Conservation (phyloP, 2,113 vertebrate species). For the Aphyosemion australe region DNA sequence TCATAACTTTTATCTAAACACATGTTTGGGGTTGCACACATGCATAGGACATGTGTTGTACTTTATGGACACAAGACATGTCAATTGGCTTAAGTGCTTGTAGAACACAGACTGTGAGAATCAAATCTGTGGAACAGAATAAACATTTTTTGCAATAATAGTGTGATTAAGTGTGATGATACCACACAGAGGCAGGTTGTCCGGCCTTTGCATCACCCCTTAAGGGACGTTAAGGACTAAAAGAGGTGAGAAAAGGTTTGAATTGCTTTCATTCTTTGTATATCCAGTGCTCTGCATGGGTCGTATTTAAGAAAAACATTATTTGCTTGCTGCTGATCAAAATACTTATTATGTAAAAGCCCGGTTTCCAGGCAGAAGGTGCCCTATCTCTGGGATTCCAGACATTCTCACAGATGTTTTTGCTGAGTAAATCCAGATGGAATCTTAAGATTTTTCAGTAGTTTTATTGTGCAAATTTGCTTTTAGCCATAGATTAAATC, state of each 20-base stretch:
- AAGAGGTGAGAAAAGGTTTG: slow-evolving; percentile 4
- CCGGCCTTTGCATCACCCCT: no score
- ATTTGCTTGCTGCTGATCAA: slow-evolving; percentile 21
- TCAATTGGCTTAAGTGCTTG: no score
- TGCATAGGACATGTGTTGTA: no score
- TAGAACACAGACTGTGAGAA: no score
- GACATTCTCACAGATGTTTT: slow-evolving; percentile 65
- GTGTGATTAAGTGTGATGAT: no score
- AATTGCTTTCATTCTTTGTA: no score
- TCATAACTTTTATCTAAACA: no score
- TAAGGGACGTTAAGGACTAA: background rate
- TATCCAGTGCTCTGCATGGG: slow-evolving; percentile 1
- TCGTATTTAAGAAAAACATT: slow-evolving; percentile 10
- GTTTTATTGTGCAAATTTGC: slow-evolving; percentile 50
- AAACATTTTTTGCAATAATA: no score
- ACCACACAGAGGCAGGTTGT: no score
- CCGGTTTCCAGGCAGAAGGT: slow-evolving; percentile 21
- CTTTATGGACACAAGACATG: no score
- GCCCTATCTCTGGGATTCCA: slow-evolving; percentile 60
- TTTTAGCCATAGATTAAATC: slow-evolving; percentile 35
- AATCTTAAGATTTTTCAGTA: slow-evolving; percentile 50
- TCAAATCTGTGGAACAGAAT: no score
- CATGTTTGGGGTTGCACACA: no score
- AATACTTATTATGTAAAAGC: slow-evolving; percentile 15
- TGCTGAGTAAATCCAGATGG: slow-evolving; percentile 66